Evolutionary conservation across 2,888 invertebrate species (phyloP), one percentile per base, ranked within the genome.

Genomic region (Onthophagus sagittarius): DNA sequence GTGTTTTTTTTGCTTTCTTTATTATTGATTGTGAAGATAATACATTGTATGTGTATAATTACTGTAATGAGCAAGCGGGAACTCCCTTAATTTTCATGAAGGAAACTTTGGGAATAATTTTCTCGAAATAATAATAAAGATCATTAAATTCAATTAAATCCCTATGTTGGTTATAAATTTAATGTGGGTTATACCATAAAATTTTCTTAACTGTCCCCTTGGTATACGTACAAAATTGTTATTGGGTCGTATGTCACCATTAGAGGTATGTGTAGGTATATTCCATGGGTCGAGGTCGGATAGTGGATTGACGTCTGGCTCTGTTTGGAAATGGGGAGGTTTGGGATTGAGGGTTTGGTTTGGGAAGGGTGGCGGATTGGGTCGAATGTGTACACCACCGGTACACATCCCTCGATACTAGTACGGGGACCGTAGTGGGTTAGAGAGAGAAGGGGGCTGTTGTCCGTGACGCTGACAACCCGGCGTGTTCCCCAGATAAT

Each of bases 401-500:
- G 23, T 67, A 67, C 67, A 67, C 67, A 31, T 67, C 67, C 31
- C 39, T 53, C 39, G 39, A 53, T 53, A 53, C 39, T 53, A 23
- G 23, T 23, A 23, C 23, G 23, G 23, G 23, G 23, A 23, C 23
- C 3, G 23, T 23, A 3, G 23, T 23, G 23, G 23, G 23, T 23
- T 23, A 23, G 39, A 9, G 39, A 9, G 39, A 53, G 39, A 7
- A 11, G 39, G 39, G 39, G 39, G 39, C 11, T 53, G 23, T 11
- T 53, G 39, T 53, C 31, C 67, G 13, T 23, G 67, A 31, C 15
- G 64, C 67, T 23, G 31, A 32, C 67, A 32, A 23, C 67, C 67
- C 67, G 67, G 23, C 67, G 32, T 23, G 67, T 67, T 67, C 67
- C 67, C 67, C 67, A 67, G 67, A 67, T 71, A 71, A 73, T 73